Conservation (phyloP, 1,140 invertebrate species). For the Pseudomyrmex concolor region DNA sequence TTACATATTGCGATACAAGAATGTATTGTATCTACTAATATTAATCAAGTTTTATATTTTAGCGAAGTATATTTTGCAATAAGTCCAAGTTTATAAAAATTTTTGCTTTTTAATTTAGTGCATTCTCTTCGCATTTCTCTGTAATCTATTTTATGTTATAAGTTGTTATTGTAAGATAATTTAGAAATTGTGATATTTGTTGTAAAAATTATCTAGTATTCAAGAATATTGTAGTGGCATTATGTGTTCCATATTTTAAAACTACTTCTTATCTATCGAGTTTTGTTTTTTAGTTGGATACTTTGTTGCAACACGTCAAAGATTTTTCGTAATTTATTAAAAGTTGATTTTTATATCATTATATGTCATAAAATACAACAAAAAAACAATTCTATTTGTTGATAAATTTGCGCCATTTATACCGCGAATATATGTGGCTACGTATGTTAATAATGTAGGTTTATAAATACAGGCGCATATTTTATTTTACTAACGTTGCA, state of each 20-base stretch:
- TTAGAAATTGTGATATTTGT: background rate
- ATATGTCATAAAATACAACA: background rate
- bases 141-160: background rate
- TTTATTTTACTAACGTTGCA: background rate
- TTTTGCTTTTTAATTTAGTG: background rate
- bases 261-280: background rate
- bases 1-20: no score
- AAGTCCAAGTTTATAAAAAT: background rate
- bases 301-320: background rate
- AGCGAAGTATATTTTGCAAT: background rate
- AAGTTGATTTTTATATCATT: background rate
- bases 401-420: slow-evolving; percentile 7
- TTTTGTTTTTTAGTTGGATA: background rate
- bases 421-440: background rate
- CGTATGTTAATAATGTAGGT: slow-evolving; percentile 2
- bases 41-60: background rate
- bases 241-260: background rate
- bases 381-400: background rate
- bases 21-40: no score
- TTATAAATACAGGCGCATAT: slow-evolving; percentile 5
- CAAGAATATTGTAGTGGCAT: background rate
- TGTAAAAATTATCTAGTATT: background rate
- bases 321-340: background rate
- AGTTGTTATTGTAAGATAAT: background rate
- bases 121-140: background rate